Evolutionary conservation across 2,888 invertebrate species (phyloP).

Genomic region (Nipponacmea schrenckii): DNA sequence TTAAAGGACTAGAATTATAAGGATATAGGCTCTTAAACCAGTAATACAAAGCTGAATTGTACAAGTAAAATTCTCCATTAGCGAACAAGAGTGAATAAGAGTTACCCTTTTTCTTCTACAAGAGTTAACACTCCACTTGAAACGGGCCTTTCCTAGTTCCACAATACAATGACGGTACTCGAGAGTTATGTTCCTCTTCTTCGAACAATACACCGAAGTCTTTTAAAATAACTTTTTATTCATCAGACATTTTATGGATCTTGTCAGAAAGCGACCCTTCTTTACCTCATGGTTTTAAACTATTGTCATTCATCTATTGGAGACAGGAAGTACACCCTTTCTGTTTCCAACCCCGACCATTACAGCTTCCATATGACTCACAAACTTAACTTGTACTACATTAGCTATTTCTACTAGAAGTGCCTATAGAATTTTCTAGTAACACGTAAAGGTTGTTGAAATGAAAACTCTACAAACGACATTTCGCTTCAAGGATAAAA

Average conservation of each 20-base stretch:
- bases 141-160: neutral
- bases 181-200: neutral
- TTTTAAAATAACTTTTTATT: conserved; percentile 4
- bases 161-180: neutral
- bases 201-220: neutral
- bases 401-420: neutral
- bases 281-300: neutral
- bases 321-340: too few species aligned
- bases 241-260: neutral
- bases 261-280: neutral
- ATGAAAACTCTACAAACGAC: neutral
- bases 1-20: neutral
- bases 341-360: neutral
- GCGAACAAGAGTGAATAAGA: neutral
- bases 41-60: neutral
- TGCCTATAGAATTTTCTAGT: neutral
- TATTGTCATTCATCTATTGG: too few species aligned
- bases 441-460: neutral
- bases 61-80: conserved; percentile 1
- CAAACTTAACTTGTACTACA: neutral
- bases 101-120: conserved; percentile 6
- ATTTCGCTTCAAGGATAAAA: neutral
- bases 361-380: neutral
- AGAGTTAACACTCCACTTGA: neutral
- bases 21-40: neutral